Evolutionary conservation across 1,140 invertebrate species (phyloP), one percentile per base, ranked within the genome.

Genomic region (Stegodyphus mimosarum): DNA sequence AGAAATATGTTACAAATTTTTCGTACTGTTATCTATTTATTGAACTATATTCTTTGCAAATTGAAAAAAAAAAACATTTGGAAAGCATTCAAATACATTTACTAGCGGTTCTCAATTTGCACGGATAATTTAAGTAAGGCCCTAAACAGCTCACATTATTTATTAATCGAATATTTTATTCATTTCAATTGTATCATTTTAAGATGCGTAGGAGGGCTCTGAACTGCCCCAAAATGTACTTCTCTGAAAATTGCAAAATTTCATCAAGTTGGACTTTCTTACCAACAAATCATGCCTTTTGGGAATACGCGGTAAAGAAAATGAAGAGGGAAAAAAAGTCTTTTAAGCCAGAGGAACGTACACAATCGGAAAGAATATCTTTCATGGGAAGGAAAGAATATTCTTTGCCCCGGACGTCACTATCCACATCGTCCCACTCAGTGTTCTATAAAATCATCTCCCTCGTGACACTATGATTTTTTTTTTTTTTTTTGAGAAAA

Each of bases 381-480:
- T 60, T 60, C 9, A 15, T 10, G 15, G 55, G 5, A 60, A 60
- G 55, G 55, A 5, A 60, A 10, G 15, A 15, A 60, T 60, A 60
- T 60, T 60, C 9, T 60, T 10, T 60, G 33, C 33, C 33, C 15
- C 1, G 55, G 55, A 15, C 55, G 55, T 9, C 55, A 10, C 55
- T 15, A 10, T 60, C 15, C 15, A 9, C 55, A 9, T 15, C 55
- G 55, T 60, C 15, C 15, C 15, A 15, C 55, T 10, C 55, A 9
- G 55, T 15, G 9, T 60, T 60, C 55, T 60, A 51, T 51, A 72
- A 72, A 72, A 67, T 17, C 78, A 15, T 75, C 15, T 72, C 78
- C 70, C 78, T 63, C 5, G 53, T 15, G 78, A 81, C 18, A 72
- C 17, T 52, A 33, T 81, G 70, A 63, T 72, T 81, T 64, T n/a